Evolutionary conservation across 2,113 vertebrate genomes (phyloP).

Genomic region (Caranx ignobilis): DNA sequence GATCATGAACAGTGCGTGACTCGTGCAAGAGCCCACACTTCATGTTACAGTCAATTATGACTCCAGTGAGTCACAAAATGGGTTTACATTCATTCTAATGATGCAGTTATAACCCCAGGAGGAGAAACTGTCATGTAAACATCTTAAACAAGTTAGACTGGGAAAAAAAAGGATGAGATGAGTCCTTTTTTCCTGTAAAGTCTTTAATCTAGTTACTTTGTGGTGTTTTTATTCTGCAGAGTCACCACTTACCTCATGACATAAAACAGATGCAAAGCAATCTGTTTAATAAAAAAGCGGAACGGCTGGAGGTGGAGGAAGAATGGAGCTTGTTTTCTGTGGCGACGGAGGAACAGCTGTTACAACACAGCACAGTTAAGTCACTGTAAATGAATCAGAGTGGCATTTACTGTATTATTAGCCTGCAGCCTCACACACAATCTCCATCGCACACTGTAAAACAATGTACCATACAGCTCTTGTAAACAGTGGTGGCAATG

Average conservation of each 20-base stretch:
- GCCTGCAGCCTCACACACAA: conserved; percentile 33
- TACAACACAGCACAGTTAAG: conserved; percentile 44
- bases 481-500: background rate
- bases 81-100: conserved; percentile 27
- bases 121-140: conserved; percentile 22
- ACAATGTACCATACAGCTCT: background rate
- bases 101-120: background rate
- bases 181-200: conserved; percentile 11
- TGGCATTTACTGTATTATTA: conserved; percentile 32
- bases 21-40: conserved; percentile 24
- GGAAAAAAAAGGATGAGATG: background rate
- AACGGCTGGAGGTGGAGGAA: conserved; percentile 57
- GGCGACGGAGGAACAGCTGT: conserved; percentile 60
- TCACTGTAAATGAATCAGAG: conserved; percentile 38
- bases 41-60: conserved; percentile 51
- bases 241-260: conserved; percentile 27
- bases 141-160: background rate
- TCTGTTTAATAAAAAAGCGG: conserved; percentile 64
- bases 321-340: conserved; percentile 49
- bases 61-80: conserved; percentile 44
- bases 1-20: conserved; percentile 42
- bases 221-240: conserved; percentile 8
- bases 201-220: conserved; percentile 1
- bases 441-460: background rate
- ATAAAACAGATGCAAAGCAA: conserved; percentile 52